Conservation (phyloP, 2,888 invertebrate species). For the Slavum lentiscoides region DNA sequence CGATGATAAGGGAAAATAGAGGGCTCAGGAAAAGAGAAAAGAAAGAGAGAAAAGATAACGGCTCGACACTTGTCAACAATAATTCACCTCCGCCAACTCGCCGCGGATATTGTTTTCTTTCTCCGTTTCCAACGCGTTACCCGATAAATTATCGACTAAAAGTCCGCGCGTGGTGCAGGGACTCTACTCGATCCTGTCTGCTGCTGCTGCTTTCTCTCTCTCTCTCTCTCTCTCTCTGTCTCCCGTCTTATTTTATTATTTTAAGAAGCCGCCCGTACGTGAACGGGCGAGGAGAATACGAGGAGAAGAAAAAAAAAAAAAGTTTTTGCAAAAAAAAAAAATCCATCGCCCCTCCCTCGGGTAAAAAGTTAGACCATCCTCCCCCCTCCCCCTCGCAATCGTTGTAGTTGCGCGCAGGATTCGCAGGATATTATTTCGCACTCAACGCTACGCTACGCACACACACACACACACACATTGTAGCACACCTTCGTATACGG, state of each 20-base stretch:
- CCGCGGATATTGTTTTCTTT: conserved; percentile 50
- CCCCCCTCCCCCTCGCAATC: not conserved
- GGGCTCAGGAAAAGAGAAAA: not conserved
- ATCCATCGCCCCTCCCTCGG: not conserved
- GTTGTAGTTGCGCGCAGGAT: conserved; percentile 33
- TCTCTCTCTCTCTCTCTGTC: not conserved
- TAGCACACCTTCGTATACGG: no score
- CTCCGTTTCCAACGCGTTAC: conserved; percentile 48
- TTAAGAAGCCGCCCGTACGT: conserved; percentile 1
- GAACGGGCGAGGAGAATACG: not conserved
- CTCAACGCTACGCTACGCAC: conserved; percentile 10
- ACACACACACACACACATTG: no score
- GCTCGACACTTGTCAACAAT: conserved; percentile 52
- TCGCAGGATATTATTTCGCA: conserved; percentile 49
- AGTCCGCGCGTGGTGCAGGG: conserved; percentile 2
- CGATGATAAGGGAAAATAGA: conserved; percentile 45
- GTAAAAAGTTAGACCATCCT: conserved; percentile 8
- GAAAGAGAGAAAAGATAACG: conserved; percentile 34
- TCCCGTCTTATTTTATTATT: conserved; percentile 35
- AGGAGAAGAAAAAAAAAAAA: conserved; percentile 9
- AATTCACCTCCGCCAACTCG: conserved; percentile 50
- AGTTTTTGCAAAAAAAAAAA: conserved; percentile 8
- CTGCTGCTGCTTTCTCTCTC: not conserved
- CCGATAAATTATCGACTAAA: conserved; percentile 51
- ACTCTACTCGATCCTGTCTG: not conserved